phyloP scores from a whole-genome alignment of 1,140 invertebrate genomes.

The Holcopasites calliopsidis region DNA sequence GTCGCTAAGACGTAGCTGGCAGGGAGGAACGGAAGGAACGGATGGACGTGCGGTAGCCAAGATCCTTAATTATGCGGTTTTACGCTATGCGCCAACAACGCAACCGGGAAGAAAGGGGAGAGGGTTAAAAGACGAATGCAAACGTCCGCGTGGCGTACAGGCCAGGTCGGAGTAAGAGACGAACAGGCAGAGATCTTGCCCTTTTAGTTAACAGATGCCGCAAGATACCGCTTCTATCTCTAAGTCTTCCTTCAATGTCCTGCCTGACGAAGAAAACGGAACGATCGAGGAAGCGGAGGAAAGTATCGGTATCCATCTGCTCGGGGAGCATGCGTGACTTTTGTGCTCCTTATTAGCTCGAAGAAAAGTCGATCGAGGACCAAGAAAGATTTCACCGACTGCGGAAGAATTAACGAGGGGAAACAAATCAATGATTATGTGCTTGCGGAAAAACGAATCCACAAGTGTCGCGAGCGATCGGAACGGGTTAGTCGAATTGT shows the following conservation, averaged over 20 bases:
- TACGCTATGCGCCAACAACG: conserved; percentile 56
- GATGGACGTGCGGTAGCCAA: conserved; percentile 50
- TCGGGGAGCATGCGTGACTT: background rate
- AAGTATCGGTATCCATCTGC: conserved; percentile 18
- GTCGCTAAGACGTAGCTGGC: conserved; percentile 54
- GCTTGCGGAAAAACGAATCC: no score
- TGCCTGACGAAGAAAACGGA: conserved; percentile 30
- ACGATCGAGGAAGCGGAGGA: conserved; percentile 18
- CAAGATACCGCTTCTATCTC: conserved; percentile 64
- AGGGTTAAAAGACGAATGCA: conserved; percentile 66
- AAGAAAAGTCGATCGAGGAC: background rate
- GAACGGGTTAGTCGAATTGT: background rate
- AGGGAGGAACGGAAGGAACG: conserved; percentile 48
- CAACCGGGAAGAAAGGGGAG: conserved; percentile 23
- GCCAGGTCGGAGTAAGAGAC: conserved; percentile 37
- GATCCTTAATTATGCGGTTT: conserved; percentile 77
- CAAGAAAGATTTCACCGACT: background rate
- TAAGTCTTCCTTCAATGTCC: conserved; percentile 17
- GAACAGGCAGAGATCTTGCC: conserved; percentile 65
- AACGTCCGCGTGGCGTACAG: conserved; percentile 62
- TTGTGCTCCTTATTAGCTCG: background rate
- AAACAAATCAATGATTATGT: no score
- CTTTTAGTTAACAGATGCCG: conserved; percentile 77
- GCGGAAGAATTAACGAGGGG: background rate
- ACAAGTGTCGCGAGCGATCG: background rate